phyloP scores from a whole-genome alignment of 2,888 invertebrate genomes.

The Drosophila colorata region DNA sequence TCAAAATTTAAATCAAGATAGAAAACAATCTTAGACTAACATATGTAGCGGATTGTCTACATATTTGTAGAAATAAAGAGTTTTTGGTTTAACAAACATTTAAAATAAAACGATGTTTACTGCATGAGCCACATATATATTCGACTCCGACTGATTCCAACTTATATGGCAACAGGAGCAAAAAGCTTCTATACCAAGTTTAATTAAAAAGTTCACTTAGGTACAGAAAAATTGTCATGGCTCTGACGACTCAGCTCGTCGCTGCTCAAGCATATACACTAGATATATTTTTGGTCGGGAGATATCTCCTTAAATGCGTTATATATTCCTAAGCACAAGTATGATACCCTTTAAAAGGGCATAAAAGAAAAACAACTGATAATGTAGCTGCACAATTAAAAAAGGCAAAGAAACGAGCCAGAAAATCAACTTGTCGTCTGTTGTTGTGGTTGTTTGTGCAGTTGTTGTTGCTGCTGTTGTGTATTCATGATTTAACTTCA shows the following conservation, averaged over 20 bases:
- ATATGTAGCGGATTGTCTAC: too few species aligned
- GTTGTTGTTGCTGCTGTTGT: conserved; percentile 20
- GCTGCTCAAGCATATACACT: not conserved
- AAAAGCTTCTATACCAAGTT: not conserved
- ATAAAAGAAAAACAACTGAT: conserved; percentile 28
- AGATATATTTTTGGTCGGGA: not conserved
- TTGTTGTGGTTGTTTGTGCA: conserved; percentile 18
- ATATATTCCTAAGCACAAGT: conserved; percentile 2
- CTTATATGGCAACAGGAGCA: not conserved
- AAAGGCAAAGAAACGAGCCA: conserved; percentile 41
- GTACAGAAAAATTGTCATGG: not conserved
- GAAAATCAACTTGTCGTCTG: conserved; percentile 60
- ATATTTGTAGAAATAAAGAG: too few species aligned
- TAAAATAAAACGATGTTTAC: too few species aligned
- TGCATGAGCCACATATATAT: too few species aligned
- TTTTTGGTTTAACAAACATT: too few species aligned
- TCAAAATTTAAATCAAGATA: too few species aligned
- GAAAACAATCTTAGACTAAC: too few species aligned
- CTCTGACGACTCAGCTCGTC: not conserved
- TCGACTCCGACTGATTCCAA: too few species aligned
- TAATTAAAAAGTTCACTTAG: not conserved
- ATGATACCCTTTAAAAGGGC: conserved; percentile 20
- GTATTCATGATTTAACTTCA: conserved; percentile 71
- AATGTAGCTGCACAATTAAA: conserved; percentile 46
- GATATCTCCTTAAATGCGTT: conserved; percentile 1